These are phyloP conservation scores for Bothrops jararaca DNA, from an alignment of 2,113 vertebrate species.

Conservation along the genomic window DNA sequence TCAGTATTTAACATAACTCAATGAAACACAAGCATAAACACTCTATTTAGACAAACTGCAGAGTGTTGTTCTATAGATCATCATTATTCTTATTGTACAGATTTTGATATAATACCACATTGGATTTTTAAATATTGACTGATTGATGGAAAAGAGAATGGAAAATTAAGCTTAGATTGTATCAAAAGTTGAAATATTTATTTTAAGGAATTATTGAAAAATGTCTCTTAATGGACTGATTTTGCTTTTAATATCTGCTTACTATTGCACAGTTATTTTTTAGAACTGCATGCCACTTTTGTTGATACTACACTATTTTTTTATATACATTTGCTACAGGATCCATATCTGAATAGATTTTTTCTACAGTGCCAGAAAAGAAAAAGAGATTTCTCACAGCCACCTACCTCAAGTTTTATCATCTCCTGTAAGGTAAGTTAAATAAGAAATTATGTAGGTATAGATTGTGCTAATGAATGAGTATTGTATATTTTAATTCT, in stretches of 20 bases:
- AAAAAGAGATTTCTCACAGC: slow-evolving; percentile 84
- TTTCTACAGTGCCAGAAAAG: slow-evolving; percentile 97
- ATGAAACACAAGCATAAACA: background rate
- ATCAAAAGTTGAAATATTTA: background rate
- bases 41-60: background rate
- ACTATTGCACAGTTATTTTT: background rate
- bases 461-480: background rate
- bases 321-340: slow-evolving; percentile 70
- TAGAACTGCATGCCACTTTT: background rate
- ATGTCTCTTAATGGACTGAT: rapidly evolving
- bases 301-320: background rate
- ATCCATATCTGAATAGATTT: slow-evolving; percentile 90
- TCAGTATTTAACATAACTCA: background rate
- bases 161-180: background rate
- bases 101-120: background rate
- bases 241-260: background rate
- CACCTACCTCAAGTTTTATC: slow-evolving; percentile 89
- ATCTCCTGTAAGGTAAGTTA: slow-evolving; percentile 87
- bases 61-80: background rate
- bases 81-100: background rate
- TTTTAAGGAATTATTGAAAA: background rate
- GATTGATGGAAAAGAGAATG: background rate
- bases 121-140: background rate
- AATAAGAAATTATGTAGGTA: background rate
- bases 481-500: background rate